Conservation (phyloP, 2,113 vertebrate species). For the Sterna hirundo region DNA sequence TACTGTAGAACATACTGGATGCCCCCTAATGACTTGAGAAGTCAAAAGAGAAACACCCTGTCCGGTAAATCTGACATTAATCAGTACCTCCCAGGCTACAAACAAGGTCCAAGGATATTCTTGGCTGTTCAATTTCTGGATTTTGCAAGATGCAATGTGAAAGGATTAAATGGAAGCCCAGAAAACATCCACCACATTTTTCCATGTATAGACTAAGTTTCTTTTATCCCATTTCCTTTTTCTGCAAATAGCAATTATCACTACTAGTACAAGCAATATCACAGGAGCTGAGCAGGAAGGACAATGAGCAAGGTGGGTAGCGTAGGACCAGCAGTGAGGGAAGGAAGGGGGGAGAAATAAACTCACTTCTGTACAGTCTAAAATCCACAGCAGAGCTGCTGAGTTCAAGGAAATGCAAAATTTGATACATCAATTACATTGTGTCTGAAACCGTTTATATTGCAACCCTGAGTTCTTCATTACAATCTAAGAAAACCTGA, state of each 20-base stretch:
- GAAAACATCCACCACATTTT: neutral
- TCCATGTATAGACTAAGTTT: neutral
- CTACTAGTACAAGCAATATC: constrained; percentile 28
- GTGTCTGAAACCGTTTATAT: neutral
- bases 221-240: neutral
- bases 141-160: neutral
- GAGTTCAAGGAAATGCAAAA: constrained; percentile 18
- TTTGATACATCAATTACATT: neutral
- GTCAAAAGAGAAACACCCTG: neutral
- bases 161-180: neutral
- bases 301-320: constrained; percentile 73
- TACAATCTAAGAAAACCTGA: neutral
- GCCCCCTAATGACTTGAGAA: neutral
- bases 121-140: neutral
- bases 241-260: neutral
- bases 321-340: constrained; percentile 34
- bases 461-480: neutral
- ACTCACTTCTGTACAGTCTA: neutral
- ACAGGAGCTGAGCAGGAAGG: constrained; percentile 79
- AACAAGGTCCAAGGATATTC: neutral
- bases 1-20: neutral
- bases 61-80: neutral
- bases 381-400: constrained; percentile 32
- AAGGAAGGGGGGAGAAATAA: neutral
- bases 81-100: neutral